Percentiles rank a stretch among this genome's conserved stretches.
These are phyloP conservation scores for Orchestes rusci DNA, from an alignment of 2,888 invertebrate genomes.

Conservation along the genomic window DNA sequence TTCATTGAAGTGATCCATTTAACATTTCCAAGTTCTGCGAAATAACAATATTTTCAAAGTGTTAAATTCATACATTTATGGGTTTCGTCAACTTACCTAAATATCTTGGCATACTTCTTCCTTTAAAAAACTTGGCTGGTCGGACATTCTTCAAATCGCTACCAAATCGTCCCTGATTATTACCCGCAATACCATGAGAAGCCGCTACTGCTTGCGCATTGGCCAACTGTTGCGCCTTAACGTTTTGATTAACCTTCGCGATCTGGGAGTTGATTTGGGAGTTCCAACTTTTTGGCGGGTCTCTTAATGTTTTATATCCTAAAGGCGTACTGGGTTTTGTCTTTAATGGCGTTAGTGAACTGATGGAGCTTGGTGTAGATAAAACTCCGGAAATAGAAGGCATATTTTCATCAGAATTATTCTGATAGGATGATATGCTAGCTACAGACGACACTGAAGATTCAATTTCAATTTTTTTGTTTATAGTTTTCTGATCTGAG, in stretches of 20 bases:
- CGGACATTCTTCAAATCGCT: conserved; percentile 37
- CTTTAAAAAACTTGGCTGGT: conserved; percentile 53
- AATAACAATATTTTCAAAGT: too few species aligned
- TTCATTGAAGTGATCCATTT: too few species aligned
- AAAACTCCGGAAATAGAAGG: not conserved
- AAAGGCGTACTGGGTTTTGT: conserved; percentile 40
- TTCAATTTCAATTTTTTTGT: not conserved
- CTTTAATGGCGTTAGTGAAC: conserved; percentile 28
- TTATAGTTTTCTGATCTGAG: not conserved
- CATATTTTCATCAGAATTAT: too few species aligned
- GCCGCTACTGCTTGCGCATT: conserved; percentile 10
- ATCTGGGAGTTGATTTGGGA: conserved; percentile 54
- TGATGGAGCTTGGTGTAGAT: not conserved
- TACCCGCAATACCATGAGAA: not conserved
- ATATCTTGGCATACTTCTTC: conserved; percentile 49
- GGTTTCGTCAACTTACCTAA: conserved; percentile 31
- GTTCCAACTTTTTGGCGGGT: conserved; percentile 56
- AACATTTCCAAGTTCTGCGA: too few species aligned
- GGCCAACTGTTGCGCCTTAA: conserved; percentile 25
- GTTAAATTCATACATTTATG: too few species aligned
- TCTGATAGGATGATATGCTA: too few species aligned
- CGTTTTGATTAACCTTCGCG: conserved; percentile 44
- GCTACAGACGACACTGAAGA: not conserved
- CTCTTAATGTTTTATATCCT: conserved; percentile 53
- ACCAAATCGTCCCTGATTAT: conserved; percentile 6